Evolutionary conservation across 2,113 vertebrate genomes (phyloP).

Genomic region (Setophaga kirtlandii): DNA sequence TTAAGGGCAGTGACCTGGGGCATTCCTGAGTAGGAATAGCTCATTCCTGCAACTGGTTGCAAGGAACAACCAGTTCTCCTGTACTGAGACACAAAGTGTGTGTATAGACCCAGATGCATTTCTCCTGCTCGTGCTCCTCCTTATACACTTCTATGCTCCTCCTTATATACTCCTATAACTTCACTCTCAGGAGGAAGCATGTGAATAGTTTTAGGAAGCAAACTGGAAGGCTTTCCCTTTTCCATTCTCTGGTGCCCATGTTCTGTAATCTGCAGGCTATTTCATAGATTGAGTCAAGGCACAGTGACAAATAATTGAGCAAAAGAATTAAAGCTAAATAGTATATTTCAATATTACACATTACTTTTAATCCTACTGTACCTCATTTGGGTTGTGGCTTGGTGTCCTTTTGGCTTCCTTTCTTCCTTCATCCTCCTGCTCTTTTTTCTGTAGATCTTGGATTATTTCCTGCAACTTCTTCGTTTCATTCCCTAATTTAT

Average conservation of each 20-base stretch:
- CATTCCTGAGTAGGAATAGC: background rate
- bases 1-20: background rate
- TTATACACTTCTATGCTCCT: background rate
- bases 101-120: background rate
- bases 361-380: slow-evolving; percentile 20
- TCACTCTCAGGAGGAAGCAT: background rate
- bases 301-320: background rate
- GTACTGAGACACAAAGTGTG: background rate
- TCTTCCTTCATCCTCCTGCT: slow-evolving; percentile 58
- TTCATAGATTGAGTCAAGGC: background rate
- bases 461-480: slow-evolving; percentile 80
- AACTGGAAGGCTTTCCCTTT: background rate
- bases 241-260: background rate
- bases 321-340: background rate
- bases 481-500: slow-evolving; percentile 80
- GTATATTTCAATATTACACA: background rate
- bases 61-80: background rate
- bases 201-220: background rate
- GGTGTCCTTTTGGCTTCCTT: slow-evolving; percentile 20
- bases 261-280: background rate
- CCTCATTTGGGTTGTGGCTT: slow-evolving; percentile 72
- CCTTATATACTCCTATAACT: background rate
- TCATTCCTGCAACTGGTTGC: background rate
- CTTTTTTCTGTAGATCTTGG: slow-evolving; percentile 70
- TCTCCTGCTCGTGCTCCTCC: background rate